phyloP scores from a whole-genome alignment of 1,140 invertebrate genomes.

The Caenorhabditis brenneri region DNA sequence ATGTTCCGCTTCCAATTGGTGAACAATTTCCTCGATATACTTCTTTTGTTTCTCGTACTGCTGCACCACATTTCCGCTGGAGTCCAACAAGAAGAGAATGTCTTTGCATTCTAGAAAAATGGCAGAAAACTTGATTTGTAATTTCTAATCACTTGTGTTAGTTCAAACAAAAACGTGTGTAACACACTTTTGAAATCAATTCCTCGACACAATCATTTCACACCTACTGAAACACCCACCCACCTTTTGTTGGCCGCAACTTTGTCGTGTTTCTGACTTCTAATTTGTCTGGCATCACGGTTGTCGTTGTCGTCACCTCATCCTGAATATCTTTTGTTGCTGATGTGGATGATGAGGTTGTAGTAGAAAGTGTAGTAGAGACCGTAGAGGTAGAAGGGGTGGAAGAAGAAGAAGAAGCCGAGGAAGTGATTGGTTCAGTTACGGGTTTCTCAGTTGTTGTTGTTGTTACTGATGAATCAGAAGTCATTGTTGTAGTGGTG shows the following conservation, averaged over 20 bases:
- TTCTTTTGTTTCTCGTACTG: slow-evolving; percentile 41
- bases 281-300: not conserved
- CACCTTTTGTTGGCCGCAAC: slow-evolving; percentile 22
- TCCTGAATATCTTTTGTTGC: not conserved
- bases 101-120: slow-evolving; percentile 43
- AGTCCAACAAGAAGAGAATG: slow-evolving; percentile 34
- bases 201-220: slow-evolving; percentile 5
- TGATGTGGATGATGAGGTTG: not conserved
- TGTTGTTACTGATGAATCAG: not conserved
- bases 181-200: slow-evolving; percentile 10
- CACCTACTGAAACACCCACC: not conserved
- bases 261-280: slow-evolving; percentile 25
- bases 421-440: slow-evolving; percentile 1
- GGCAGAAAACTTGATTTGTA: slow-evolving; percentile 13
- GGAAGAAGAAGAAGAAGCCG: not conserved
- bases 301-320: not conserved
- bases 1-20: slow-evolving; percentile 12
- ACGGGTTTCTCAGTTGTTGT: slow-evolving; percentile 19
- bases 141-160: not conserved
- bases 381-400: not conserved
- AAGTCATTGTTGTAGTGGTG: slow-evolving; percentile 15
- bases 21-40: slow-evolving; percentile 35
- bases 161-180: not conserved
- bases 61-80: slow-evolving; percentile 34
- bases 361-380: slow-evolving; percentile 4